Percentiles rank a stretch among this genome's conserved stretches.
phyloP scores from a whole-genome alignment of 2,113 vertebrate genomes.

The Aviceda subcristata region DNA sequence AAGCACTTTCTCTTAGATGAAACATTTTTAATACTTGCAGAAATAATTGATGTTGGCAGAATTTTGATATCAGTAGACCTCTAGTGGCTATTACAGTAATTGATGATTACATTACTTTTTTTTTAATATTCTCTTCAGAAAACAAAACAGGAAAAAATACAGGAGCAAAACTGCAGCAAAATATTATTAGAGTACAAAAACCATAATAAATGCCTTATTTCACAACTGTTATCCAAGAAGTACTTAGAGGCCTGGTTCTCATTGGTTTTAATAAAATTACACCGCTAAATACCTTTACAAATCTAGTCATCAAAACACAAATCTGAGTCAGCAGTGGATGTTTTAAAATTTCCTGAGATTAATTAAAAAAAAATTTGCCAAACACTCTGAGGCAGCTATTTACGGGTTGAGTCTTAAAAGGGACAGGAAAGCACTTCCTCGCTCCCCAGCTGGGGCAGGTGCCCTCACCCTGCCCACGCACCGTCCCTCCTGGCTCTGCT shows the following conservation, averaged over 20 bases:
- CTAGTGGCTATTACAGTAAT: conserved; percentile 76
- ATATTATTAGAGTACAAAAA: neutral
- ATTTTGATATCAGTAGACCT: conserved; percentile 75
- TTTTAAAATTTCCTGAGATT: neutral
- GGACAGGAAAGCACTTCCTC: neutral
- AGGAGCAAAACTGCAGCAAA: neutral
- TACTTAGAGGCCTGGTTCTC: neutral
- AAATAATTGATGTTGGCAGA: conserved; percentile 50
- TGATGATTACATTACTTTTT: conserved; percentile 7
- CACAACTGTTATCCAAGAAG: neutral
- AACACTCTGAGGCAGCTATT: neutral
- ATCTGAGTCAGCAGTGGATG: neutral
- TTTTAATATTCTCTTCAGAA: neutral
- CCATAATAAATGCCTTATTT: neutral
- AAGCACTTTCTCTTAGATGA: neutral
- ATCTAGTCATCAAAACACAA: neutral
- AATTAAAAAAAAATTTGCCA: neutral
- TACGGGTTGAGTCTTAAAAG: neutral
- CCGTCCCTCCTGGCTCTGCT: neutral
- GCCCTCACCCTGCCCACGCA: neutral
- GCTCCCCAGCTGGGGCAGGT: accelerated
- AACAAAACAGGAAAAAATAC: neutral
- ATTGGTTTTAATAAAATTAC: neutral
- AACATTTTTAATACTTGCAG: conserved; percentile 46
- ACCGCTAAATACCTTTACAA: neutral